Evolutionary conservation across 2,113 vertebrate genomes (phyloP), one percentile per base, ranked within the genome.

Genomic region (Thermophis baileyi): DNA sequence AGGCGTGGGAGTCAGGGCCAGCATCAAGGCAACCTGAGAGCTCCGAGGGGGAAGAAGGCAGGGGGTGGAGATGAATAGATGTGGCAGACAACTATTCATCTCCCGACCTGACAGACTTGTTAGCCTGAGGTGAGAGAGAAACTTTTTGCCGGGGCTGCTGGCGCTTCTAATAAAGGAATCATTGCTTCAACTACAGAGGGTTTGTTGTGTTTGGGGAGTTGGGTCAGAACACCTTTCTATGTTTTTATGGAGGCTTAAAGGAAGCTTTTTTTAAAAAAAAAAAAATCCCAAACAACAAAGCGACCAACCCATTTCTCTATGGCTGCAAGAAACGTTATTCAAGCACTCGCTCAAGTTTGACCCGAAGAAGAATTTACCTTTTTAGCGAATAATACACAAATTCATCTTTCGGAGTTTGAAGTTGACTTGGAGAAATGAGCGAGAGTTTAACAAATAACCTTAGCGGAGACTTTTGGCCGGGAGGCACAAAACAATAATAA

Each of bases 391-490:
- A 22, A n/a, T 1, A 2, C 55, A 10, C 55, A 89, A 85, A 89
- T 92, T 88, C 40, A 57, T 92, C 69, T 89, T 85, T 57, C 2
- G 6, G 51, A 85, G 51, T 1, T 8, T 11, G 88, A 89, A 81
- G 30, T 85, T 89, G 92, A 93, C 88, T 20, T 47, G 88, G 40
- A 44, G 88, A 89, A 93, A 93, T 54, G 89, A 89, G 89, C 49
- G 22, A 74, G 92, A 85, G 30, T 92, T 92, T 92, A 89, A 69
- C 85, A 86, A 86, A 92, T 30, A 25, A 89, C 51, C 88, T 93
- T 50, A 55, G 88, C 44, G 6, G 88, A 57, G 88, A 35, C 85
- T 93, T 89, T 44, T 93, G 35, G 44, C 92, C 92, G 1, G 0
- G 30, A 89, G 92, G 88, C 92, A 49, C 35, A 47, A 49, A 93